These are phyloP conservation scores for Mallotus villosus DNA, from an alignment of 2,797 vertebrate genomes.

Conservation along the genomic window DNA sequence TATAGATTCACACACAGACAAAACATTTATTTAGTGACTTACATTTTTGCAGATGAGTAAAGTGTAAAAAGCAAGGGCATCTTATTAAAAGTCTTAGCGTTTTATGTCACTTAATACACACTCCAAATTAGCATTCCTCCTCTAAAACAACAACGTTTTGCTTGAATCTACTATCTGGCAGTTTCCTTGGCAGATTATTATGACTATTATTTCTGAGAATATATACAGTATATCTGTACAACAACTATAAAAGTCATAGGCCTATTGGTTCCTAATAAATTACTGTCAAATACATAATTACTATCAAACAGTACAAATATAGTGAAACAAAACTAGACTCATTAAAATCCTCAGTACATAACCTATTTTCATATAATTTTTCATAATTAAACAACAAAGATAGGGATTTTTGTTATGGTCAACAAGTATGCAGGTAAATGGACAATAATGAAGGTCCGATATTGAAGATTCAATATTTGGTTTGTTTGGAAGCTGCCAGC, in stretches of 20 bases:
- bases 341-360: background rate
- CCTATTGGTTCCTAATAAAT: background rate
- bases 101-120: background rate
- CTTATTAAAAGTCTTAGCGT: background rate
- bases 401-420: background rate
- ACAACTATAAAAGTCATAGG: background rate
- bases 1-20: conserved; percentile 23
- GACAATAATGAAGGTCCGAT: background rate
- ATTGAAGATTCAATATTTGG: background rate
- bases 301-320: background rate
- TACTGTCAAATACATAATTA: background rate
- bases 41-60: background rate
- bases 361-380: background rate
- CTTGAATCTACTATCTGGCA: conserved; percentile 54
- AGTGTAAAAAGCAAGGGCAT: background rate
- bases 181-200: conserved; percentile 53
- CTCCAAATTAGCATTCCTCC: background rate
- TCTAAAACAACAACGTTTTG: background rate
- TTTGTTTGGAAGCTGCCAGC: background rate
- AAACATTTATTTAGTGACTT: conserved; percentile 4
- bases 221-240: conserved; percentile 30
- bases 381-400: background rate
- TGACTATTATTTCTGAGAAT: conserved; percentile 13
- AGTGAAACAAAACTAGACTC: background rate
- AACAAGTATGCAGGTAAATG: background rate